Conservation (phyloP, 2,113 vertebrate species). For the Xenus cinereus region DNA sequence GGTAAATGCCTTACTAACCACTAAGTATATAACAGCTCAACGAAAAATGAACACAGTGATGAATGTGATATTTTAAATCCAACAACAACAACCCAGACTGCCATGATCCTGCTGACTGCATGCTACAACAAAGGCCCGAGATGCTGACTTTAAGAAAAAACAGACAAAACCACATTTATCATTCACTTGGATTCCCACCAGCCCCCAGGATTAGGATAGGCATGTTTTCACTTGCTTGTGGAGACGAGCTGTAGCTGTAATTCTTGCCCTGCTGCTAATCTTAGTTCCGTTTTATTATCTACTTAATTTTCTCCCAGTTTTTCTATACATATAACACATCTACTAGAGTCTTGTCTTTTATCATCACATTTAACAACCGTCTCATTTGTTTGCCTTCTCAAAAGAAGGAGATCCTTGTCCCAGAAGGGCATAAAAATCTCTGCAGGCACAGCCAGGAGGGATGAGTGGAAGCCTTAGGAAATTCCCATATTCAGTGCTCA, state of each 20-base stretch:
- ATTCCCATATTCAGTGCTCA: background rate
- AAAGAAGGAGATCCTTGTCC: background rate
- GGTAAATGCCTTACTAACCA: slow-evolving; percentile 18
- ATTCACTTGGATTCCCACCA: background rate
- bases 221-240: background rate
- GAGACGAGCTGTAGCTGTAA: background rate
- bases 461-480: background rate
- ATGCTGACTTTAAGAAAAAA: slow-evolving; percentile 51
- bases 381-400: background rate
- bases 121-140: background rate
- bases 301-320: background rate
- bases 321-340: background rate
- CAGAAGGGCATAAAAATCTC: background rate
- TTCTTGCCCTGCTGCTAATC: background rate
- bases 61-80: slow-evolving; percentile 15
- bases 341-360: background rate
- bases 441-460: background rate
- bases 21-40: slow-evolving; percentile 6
- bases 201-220: background rate
- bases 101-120: slow-evolving; percentile 13
- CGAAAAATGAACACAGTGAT: background rate
- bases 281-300: background rate
- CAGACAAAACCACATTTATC: slow-evolving; percentile 31
- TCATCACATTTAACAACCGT: background rate
- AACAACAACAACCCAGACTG: slow-evolving; percentile 32